Percentiles rank a stretch among this genome's conserved stretches.
Evolutionary conservation across 2,888 invertebrate genomes (phyloP).

Genomic region (Clivina fossor): DNA sequence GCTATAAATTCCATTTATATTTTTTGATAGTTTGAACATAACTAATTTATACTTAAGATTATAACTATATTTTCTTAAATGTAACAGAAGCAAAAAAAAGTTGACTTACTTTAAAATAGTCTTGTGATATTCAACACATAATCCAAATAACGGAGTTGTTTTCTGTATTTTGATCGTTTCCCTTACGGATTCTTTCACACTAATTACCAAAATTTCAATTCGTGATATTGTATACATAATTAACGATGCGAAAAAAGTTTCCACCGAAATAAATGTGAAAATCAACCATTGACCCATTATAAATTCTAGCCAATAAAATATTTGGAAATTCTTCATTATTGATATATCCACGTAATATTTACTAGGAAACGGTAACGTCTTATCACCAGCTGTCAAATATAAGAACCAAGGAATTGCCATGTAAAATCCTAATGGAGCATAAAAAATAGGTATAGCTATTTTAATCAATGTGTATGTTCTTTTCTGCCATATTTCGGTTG

Average conservation of each 20-base stretch:
- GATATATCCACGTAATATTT: neutral
- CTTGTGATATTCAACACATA: neutral
- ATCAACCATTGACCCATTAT: neutral
- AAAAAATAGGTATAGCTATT: neutral
- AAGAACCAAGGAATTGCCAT: neutral
- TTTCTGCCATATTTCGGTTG: slow-evolving; percentile 1
- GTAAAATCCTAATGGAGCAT: neutral
- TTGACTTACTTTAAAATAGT: neutral
- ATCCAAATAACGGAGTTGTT: neutral
- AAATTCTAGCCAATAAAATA: slow-evolving; percentile 3
- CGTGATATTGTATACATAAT: neutral
- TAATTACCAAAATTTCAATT: neutral
- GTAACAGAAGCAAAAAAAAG: neutral
- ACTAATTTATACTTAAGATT: neutral
- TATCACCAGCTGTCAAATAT: neutral
- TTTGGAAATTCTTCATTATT: neutral
- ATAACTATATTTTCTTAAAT: neutral
- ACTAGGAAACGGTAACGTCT: neutral
- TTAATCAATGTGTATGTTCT: neutral
- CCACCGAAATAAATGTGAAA: neutral
- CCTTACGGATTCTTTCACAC: too few relatives aligned
- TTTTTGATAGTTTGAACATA: too few relatives aligned
- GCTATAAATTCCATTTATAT: too few relatives aligned
- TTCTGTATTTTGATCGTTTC: too few relatives aligned
- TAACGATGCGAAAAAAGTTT: slow-evolving; percentile 2